These are phyloP conservation scores for Zaprionus ghesquierei DNA, from an alignment of 1,140 invertebrate species.

Conservation along the genomic window DNA sequence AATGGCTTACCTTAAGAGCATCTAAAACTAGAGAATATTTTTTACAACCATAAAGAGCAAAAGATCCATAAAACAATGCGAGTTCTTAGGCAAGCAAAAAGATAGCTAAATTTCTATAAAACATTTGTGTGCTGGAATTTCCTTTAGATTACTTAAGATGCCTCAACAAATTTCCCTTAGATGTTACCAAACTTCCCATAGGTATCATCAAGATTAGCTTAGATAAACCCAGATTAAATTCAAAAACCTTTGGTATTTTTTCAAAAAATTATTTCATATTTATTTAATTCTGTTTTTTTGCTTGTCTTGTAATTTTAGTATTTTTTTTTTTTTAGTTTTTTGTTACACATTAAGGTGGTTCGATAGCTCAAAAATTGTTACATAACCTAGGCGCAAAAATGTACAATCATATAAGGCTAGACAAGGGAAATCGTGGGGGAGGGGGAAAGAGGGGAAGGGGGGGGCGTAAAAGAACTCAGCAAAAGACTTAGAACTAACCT, in stretches of 20 bases:
- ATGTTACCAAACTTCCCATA: too few relatives aligned
- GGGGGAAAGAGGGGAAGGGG: too few relatives aligned
- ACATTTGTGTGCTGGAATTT: too few relatives aligned
- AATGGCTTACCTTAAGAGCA: not conserved
- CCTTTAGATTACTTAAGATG: too few relatives aligned
- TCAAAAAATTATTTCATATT: constrained; percentile 74
- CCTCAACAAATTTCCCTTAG: too few relatives aligned
- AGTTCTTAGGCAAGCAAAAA: too few relatives aligned
- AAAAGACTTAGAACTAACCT: constrained; percentile 61
- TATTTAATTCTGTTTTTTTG: constrained; percentile 62
- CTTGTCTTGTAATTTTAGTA: constrained; percentile 46
- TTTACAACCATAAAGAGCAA: too few relatives aligned
- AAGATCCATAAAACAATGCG: too few relatives aligned
- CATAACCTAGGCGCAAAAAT: constrained; percentile 67
- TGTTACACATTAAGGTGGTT: constrained; percentile 79
- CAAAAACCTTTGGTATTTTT: constrained; percentile 17
- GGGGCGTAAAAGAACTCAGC: constrained; percentile 16
- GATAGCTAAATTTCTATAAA: too few relatives aligned
- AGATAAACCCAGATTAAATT: not conserved
- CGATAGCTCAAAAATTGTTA: constrained; percentile 72
- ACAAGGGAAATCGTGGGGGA: too few relatives aligned
- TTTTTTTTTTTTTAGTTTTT: constrained; percentile 44
- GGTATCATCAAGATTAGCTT: too few relatives aligned
- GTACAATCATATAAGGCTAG: constrained; percentile 67
- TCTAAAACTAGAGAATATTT: too few relatives aligned